phyloP scores from a whole-genome alignment of 2,113 vertebrate genomes.

The Vimba vimba region DNA sequence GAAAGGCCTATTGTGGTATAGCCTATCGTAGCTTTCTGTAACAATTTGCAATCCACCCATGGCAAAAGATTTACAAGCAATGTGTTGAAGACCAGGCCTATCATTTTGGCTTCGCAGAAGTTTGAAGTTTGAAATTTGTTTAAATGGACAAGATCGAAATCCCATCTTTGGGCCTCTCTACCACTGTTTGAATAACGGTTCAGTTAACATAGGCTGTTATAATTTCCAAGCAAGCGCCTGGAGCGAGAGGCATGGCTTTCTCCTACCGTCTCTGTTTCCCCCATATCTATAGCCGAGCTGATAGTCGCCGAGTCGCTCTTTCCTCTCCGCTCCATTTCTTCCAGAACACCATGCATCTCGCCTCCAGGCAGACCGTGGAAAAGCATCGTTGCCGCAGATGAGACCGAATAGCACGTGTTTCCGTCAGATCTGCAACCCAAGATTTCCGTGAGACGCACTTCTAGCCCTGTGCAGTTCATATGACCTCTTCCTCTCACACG shows the following conservation, averaged over 20 bases:
- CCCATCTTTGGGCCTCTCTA: neutral
- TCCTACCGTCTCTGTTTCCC: constrained; percentile 97
- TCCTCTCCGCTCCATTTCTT: constrained; percentile 95
- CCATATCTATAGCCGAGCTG: constrained; percentile 98
- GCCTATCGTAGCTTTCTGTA: neutral
- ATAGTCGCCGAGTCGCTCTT: constrained; percentile 94
- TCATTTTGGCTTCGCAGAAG: neutral
- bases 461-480: constrained; percentile 63
- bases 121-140: constrained; percentile 14
- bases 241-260: constrained; percentile 33
- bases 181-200: neutral
- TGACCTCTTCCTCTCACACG: constrained; percentile 23
- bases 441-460: constrained; percentile 85
- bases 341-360: constrained; percentile 97
- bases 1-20: neutral
- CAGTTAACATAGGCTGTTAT: neutral
- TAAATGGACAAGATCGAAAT: neutral
- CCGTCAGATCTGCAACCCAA: constrained; percentile 82
- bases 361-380: constrained; percentile 97
- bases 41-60: neutral
- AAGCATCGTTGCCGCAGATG: constrained; percentile 88
- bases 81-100: constrained; percentile 1
- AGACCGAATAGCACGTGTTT: constrained; percentile 80
- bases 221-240: constrained; percentile 34
- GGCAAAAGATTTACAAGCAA: neutral